phyloP scores from a whole-genome alignment of 2,888 invertebrate species.

The Metellina segmentata region DNA sequence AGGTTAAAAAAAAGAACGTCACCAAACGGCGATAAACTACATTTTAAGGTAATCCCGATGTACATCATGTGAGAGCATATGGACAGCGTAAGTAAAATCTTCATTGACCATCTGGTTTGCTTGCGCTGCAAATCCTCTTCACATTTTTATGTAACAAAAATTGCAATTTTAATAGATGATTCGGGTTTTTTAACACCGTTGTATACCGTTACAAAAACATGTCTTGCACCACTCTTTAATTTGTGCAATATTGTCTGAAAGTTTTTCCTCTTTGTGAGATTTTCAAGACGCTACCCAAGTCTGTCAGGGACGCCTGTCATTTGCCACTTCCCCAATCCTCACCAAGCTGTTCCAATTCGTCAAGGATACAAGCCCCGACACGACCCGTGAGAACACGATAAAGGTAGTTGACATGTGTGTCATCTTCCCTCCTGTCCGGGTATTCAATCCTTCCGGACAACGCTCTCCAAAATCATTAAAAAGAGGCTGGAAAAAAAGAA shows the following conservation, averaged over 20 bases:
- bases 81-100: too few relatives aligned
- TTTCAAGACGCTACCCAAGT: background rate
- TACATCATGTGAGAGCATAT: too few relatives aligned
- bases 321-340: background rate
- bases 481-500: background rate
- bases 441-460: slow-evolving; percentile 46
- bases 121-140: too few relatives aligned
- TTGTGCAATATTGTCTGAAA: background rate
- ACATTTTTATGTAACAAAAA: too few relatives aligned
- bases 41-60: too few relatives aligned
- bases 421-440: background rate
- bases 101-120: too few relatives aligned
- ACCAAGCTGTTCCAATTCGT: slow-evolving; percentile 37
- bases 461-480: slow-evolving; percentile 26
- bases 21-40: too few relatives aligned
- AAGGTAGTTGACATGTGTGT: slow-evolving; percentile 39
- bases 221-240: background rate
- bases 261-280: background rate
- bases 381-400: slow-evolving; percentile 37
- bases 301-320: background rate
- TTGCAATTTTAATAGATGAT: too few relatives aligned
- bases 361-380: background rate
- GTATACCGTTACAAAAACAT: background rate
- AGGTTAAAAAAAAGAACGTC: too few relatives aligned
- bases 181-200: too few relatives aligned